Base-by-base conservation (phyloP, 2,113 vertebrate species). In the Hassar affinis region DNA sequence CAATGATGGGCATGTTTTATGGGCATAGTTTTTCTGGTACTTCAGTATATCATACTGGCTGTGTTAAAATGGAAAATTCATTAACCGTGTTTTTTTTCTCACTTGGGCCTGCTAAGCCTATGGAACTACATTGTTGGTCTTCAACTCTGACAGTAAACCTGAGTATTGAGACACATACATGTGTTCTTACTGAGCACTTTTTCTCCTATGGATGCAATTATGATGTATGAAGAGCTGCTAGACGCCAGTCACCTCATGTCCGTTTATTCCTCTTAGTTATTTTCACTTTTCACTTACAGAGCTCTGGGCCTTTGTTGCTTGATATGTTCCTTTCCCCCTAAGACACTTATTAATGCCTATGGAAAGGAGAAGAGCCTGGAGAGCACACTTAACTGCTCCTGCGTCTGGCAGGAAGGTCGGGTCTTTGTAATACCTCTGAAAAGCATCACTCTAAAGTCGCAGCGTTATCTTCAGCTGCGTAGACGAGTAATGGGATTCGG, bases 311-410 rank as follows among this genome's bases (percentile, higher is more conserved):
- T 62, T 18, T 76, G 72, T 35, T 78, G 33, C 54, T 42, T 38
- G 22, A 51, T 42, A n/a, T 35, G 27, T 35, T 52, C 5, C 42
- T 12, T 30, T 74, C 30, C 51, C 33, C 49, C 5, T 51, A 30
- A 54, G 18, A 76, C 27, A 22, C 49, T 20, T 33, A 76, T 33
- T 74, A 14, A 49, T 17, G 14, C 45, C 47, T 51, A 3, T 51
- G 47, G 47, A 74, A n/a, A 74, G 45, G 14, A 74, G 69, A 74
- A 49, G 71, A 74, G 27, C 33, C 72, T 20, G 72, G 27, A 74
- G 11, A 74, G 71, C 3, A 54, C 9, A 22, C 52, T 72, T 22
- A 54, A 76, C 27, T 10, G 22, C n/a, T 51, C 27, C 6, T 54
- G 17, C 54, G 72, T 52, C 71, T 75, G 71, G 15, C 71, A 51